These are phyloP conservation scores for Rhinoderma darwinii DNA, from an alignment of 2,113 vertebrate species.

Conservation along the genomic window DNA sequence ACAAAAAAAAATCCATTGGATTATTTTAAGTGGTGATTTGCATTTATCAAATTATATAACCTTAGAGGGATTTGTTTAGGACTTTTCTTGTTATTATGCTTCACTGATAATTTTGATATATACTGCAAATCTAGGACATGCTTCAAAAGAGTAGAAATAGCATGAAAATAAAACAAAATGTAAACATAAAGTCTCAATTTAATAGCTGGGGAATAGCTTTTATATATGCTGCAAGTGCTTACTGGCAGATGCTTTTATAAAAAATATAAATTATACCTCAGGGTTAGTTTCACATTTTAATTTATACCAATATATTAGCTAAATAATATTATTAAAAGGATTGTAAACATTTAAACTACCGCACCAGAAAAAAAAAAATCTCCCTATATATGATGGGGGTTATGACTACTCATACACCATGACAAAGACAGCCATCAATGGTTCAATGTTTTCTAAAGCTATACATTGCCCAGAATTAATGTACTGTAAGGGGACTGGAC, in stretches of 20 bases:
- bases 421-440: too few species aligned
- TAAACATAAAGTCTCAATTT: not conserved
- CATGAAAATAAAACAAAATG: not conserved
- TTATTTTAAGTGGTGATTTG: constrained; percentile 33
- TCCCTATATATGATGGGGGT: too few species aligned
- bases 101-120: constrained; percentile 30
- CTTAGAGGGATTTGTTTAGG: constrained; percentile 17
- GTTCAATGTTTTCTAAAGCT: too few species aligned
- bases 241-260: not conserved
- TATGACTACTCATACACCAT: too few species aligned
- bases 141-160: not conserved
- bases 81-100: constrained; percentile 5
- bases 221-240: not conserved
- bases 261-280: not conserved
- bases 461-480: too few species aligned
- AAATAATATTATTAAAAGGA: not conserved
- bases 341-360: not conserved
- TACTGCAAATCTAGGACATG: constrained; percentile 13
- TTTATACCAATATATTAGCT: not conserved
- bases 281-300: not conserved
- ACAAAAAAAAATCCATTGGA: constrained; percentile 23
- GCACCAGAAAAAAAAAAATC: too few species aligned
- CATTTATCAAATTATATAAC: constrained; percentile 50
- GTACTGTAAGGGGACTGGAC: too few species aligned
- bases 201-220: not conserved